Evolutionary conservation across 2,113 vertebrate species (phyloP).

Genomic region (Bufo bufo): DNA sequence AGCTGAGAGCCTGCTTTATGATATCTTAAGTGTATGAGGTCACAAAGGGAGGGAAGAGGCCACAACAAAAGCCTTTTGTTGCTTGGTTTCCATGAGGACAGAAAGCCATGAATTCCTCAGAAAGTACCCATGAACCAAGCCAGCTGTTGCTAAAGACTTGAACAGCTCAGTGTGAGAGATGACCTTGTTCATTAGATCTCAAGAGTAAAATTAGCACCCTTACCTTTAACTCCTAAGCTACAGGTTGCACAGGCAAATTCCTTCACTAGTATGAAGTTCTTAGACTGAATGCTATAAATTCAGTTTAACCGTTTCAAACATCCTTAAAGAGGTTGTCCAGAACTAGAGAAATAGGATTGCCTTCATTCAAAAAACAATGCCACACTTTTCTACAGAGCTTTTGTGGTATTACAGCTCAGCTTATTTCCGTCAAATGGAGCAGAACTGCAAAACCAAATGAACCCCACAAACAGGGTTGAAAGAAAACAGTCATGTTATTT

Average conservation of each 20-base stretch:
- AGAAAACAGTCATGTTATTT: no score
- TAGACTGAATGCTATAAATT: background rate
- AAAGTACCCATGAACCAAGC: slow-evolving; percentile 29
- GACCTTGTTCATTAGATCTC: background rate
- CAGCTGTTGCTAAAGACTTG: slow-evolving; percentile 26
- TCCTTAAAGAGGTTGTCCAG: no score
- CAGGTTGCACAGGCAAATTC: background rate
- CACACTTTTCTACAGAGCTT: background rate
- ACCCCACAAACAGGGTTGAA: background rate
- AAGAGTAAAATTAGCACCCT: background rate
- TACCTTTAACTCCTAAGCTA: background rate
- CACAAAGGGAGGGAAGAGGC: slow-evolving; percentile 27
- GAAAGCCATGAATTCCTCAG: slow-evolving; percentile 41
- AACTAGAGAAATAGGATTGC: no score
- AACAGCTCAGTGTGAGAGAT: slow-evolving; percentile 12
- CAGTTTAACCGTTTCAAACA: no score
- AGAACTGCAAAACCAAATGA: background rate
- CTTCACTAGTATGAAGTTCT: background rate
- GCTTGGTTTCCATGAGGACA: slow-evolving; percentile 51
- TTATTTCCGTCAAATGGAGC: background rate
- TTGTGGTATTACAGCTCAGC: background rate
- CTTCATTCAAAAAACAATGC: background rate
- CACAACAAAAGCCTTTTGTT: slow-evolving; percentile 46
- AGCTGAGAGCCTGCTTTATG: slow-evolving; percentile 36
- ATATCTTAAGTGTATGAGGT: slow-evolving; percentile 47